Conservation (phyloP, 2,888 invertebrate genomes). For the Coleophora flavipennella region DNA sequence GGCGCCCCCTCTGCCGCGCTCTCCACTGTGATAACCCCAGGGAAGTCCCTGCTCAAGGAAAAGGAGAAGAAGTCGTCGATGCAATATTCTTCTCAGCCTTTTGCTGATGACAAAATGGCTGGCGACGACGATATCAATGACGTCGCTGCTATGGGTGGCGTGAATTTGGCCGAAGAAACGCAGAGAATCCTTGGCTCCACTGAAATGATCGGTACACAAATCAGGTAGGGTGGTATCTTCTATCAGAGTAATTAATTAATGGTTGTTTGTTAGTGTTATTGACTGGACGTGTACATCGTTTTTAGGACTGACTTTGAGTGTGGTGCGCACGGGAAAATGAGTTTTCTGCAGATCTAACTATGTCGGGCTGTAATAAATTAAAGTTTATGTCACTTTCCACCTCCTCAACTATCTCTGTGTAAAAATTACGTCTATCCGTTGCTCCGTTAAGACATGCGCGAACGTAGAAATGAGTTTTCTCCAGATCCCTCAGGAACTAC, state of each 20-base stretch:
- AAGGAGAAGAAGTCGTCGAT: slow-evolving; percentile 78
- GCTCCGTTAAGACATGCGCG: too few relatives aligned
- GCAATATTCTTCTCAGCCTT: slow-evolving; percentile 42
- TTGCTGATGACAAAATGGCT: slow-evolving; percentile 69
- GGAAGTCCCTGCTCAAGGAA: slow-evolving; percentile 79
- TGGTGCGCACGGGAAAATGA: too few relatives aligned
- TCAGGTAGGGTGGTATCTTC: slow-evolving; percentile 81
- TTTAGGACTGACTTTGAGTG: too few relatives aligned
- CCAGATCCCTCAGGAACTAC: too few relatives aligned
- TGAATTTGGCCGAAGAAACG: slow-evolving; percentile 96
- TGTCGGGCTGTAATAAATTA: too few relatives aligned
- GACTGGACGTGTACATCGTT: too few relatives aligned
- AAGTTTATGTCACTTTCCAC: too few relatives aligned
- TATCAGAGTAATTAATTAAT: slow-evolving; percentile 4
- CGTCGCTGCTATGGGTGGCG: slow-evolving; percentile 99
- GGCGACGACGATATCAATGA: slow-evolving; percentile 98
- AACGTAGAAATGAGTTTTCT: too few relatives aligned
- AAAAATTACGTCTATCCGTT: too few relatives aligned
- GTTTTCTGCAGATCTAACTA: too few relatives aligned
- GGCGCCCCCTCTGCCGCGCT: slow-evolving; percentile 36
- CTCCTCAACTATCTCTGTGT: too few relatives aligned
- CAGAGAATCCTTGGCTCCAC: slow-evolving; percentile 94
- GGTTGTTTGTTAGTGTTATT: too few relatives aligned
- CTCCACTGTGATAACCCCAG: slow-evolving; percentile 53
- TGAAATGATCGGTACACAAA: slow-evolving; percentile 91